Evolutionary conservation across 2,113 vertebrate genomes (phyloP), one percentile per base, ranked within the genome.

Genomic region (Delphinapterus leucas): DNA sequence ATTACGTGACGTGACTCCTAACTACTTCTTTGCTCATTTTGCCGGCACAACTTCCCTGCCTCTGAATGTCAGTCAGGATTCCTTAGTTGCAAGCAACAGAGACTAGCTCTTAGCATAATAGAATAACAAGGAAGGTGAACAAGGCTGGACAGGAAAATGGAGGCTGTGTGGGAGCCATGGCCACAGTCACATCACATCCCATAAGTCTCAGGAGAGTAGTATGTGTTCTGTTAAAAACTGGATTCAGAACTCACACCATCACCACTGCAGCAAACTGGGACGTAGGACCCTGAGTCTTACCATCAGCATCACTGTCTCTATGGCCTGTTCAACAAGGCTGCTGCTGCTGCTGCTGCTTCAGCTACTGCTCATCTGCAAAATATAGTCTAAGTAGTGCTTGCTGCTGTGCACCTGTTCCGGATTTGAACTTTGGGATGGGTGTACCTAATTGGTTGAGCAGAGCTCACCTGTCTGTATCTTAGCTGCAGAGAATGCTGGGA

Each of bases 11-110:
- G n/a, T 23, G 68, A 82, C 38, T 95, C 80, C 47, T 76, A 36
- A 70, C 15, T 90, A 65, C 9, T 76, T 81, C 21, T 89, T 87
- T 94, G n/a, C 12, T 87, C 81, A 47, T 87, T 92, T 93, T 91
- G 25, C 38, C 18, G 4, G 14, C 21, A 47, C 28, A 53, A 28
- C 25, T 65, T 90, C n/a, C 47, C 58, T 68, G 13, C 23, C n/a
- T 41, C 76, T 4, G 90, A 74, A 88, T 49, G 81, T 38, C 70
- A 82, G 68, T 53, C 58, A 63, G 41, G 21, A 84, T 83, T 89
- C 65, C 68, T 41, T 60, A 49, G 33, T 15, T 36, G 7, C 13
- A 88, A 80, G 74, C 49, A 82, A n/a, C 31, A 81, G 33, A 79
- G 47, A 65, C n/a, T 77, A 92, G 18, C 21, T 81, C 36, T 88